Conservation (phyloP, 2,797 vertebrate species). For the Pipistrellus nathusii region DNA sequence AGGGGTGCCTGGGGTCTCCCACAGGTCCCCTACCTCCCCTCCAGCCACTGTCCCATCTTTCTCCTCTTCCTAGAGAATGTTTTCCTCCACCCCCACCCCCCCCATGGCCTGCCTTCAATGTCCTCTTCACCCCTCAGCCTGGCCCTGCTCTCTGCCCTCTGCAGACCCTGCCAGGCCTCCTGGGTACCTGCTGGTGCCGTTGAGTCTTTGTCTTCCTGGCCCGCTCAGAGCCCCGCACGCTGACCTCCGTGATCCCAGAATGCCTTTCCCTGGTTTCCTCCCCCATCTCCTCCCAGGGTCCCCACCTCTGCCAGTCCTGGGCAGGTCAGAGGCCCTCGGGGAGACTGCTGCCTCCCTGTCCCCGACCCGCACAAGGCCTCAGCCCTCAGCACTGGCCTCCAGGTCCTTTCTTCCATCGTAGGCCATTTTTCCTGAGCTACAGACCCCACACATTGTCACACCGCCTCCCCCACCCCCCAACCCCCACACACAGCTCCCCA, state of each 20-base stretch:
- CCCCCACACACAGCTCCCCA: too few species aligned
- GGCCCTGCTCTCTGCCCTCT: not conserved
- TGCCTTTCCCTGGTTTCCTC: not conserved
- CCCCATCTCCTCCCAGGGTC: not conserved
- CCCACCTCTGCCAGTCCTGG: not conserved
- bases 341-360: not conserved
- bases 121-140: too few species aligned
- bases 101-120: not conserved
- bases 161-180: not conserved
- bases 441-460: not conserved
- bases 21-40: too few species aligned
- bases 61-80: not conserved
- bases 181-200: too few species aligned
- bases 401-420: not conserved
- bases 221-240: not conserved
- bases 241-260: not conserved
- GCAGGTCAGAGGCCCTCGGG: not conserved
- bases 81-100: accelerated
- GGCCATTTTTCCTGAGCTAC: not conserved
- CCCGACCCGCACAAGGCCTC: not conserved
- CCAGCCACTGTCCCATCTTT: not conserved
- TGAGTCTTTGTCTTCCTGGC: not conserved
- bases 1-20: accelerated
- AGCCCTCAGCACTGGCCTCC: not conserved
- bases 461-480: not conserved